A percentile compares a stretch with the other conserved stretches of the same genome.
Evolutionary conservation across 2,797 vertebrate genomes (phyloP).

Genomic region (Ctenopoma multispine): DNA sequence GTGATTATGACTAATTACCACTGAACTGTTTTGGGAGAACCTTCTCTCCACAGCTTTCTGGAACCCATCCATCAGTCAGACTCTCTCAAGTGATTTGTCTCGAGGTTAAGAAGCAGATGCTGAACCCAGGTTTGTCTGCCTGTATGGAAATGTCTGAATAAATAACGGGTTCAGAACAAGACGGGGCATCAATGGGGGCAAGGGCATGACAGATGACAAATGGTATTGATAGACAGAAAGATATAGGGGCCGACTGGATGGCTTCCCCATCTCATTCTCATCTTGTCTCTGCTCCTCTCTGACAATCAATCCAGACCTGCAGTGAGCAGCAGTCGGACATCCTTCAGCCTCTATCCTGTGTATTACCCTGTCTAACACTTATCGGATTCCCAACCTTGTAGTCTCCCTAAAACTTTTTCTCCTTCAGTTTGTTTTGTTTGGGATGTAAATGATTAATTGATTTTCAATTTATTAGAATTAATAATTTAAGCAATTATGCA

Average conservation of each 20-base stretch:
- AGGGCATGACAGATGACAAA: constrained; percentile 63
- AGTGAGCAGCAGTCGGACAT: constrained; percentile 27
- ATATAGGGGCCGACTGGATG: constrained; percentile 40
- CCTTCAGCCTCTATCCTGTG: constrained; percentile 36
- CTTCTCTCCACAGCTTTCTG: constrained; percentile 25
- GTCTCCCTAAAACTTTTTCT: constrained; percentile 5
- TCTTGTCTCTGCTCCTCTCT: constrained; percentile 35
- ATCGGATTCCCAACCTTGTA: constrained; percentile 28
- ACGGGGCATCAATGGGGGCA: constrained; percentile 38
- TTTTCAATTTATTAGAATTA: not conserved
- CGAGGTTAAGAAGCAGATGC: constrained; percentile 53
- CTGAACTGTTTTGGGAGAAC: not conserved
- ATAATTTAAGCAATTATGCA: not conserved
- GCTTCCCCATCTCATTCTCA: constrained; percentile 44
- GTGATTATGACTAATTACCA: constrained; percentile 37
- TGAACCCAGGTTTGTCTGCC: constrained; percentile 42
- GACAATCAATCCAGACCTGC: constrained; percentile 56
- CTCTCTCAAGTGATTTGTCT: constrained; percentile 57
- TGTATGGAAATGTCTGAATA: constrained; percentile 48
- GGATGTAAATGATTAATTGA: not conserved
- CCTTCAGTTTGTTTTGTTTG: not conserved
- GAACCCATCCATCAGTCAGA: constrained; percentile 40
- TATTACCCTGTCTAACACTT: constrained; percentile 39
- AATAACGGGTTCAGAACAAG: constrained; percentile 53
- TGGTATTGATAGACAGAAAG: constrained; percentile 62